Evolutionary conservation across 2,888 invertebrate genomes (phyloP), one percentile per base, ranked within the genome.

Genomic region (Beris morrisii): DNA sequence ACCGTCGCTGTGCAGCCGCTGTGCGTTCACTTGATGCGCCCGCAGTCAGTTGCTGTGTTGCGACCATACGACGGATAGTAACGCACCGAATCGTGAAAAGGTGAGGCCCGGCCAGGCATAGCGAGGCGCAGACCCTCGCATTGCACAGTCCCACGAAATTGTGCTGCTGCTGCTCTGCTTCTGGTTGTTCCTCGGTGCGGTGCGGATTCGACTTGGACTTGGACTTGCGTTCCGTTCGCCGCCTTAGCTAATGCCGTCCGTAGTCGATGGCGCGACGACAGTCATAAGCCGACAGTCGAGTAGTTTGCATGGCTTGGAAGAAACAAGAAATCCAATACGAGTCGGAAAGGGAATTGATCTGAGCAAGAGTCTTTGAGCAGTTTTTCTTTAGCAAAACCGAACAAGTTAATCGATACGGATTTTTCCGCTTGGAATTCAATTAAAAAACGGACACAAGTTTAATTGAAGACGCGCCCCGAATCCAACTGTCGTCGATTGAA

Each of bases 281-380:
- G 58, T 59, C 58, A 59, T 48, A 59, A 59, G 58, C 58, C 58
- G 48, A 59, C 58, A 59, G 58, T 59, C 48, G 58, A 59, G 48
- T 59, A 59, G 58, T 59, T 59, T 59, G 58, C 58, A 48, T 59
- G 58, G 13, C 58, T 59, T 30, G 50, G 56, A 13, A 46, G 61
- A 54, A 32, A 48, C 59, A 32, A 50, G 31, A 13, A 61, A 38
- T 38, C 38, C 31, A 50, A 61, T 61, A 61, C 61, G 38, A 61
- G 61, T 12, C 52, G 50, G 15, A 15, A 22, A 46, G 50, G 28
- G 3, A 38, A 38, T 38, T 38, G 5, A 5, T 38, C 9, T 50
- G 52, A 61, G 61, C 61, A 43, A 61, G 50, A 50, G 50, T 59
- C 50, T 50, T 59, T 31, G 12, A 46, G 22, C 22, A 22, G 22